Evolutionary conservation across 2,797 vertebrate genomes (phyloP).

Genomic region (Dicrostonyx torquatus): DNA sequence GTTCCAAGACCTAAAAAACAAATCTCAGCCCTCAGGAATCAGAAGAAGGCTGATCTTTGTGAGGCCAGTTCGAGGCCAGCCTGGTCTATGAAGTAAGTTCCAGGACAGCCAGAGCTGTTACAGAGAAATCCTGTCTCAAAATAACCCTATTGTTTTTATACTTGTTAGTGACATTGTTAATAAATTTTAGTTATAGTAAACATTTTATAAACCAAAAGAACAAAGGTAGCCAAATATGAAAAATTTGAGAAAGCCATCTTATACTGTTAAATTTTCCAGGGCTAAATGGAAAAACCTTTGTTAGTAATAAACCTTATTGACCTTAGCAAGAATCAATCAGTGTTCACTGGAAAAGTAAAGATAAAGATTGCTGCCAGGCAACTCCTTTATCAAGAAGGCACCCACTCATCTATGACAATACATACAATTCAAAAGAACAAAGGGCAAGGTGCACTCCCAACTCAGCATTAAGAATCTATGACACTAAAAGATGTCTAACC

Average conservation of each 20-base stretch:
- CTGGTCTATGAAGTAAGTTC: too few species aligned
- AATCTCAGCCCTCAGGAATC: neutral
- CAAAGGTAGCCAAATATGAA: conserved; percentile 45
- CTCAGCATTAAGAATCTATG: conserved; percentile 75
- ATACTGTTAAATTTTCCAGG: conserved; percentile 27
- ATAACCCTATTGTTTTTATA: too few species aligned
- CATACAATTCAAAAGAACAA: conserved; percentile 65
- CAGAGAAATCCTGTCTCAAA: too few species aligned
- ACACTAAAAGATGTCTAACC: neutral
- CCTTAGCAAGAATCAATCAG: conserved; percentile 45
- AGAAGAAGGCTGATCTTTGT: too few species aligned
- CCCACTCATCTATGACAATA: conserved; percentile 56
- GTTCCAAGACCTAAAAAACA: neutral
- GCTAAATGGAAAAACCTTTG: conserved; percentile 49
- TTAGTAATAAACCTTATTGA: conserved; percentile 12
- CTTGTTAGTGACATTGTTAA: neutral
- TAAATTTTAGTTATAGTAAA: conserved; percentile 24
- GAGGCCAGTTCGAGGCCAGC: too few species aligned
- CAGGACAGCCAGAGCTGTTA: too few species aligned
- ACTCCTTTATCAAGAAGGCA: conserved; percentile 59
- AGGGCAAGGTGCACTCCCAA: conserved; percentile 87
- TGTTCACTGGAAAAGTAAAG: conserved; percentile 45
- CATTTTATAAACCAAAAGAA: conserved; percentile 47
- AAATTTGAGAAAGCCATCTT: conserved; percentile 13
- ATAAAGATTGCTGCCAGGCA: conserved; percentile 47